Evolutionary conservation across 2,888 invertebrate genomes (phyloP), one percentile per base, ranked within the genome.

Genomic region (Metacarcinus magister): DNA sequence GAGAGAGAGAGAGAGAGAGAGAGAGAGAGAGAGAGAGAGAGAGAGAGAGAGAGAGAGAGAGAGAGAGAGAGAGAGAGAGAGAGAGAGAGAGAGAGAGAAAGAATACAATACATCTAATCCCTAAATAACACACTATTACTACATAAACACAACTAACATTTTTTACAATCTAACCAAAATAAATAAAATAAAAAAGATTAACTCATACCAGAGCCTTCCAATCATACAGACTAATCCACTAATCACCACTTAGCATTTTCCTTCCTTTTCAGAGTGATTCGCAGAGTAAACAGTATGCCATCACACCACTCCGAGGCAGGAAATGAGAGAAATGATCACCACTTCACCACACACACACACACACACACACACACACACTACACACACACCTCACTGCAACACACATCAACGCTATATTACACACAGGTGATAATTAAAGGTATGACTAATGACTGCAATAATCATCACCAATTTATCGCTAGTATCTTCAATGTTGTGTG

Each of bases 391-490:
- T 82, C 8, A 82, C 82, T 32, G 32, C 32, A 32, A 32, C 32
- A 32, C 82, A 82, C 82, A 32, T 82, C 82, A 82, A 5, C 32
- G 28, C 32, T 82, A 13, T 32, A 32, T 82, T 28, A 82, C 32
- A 32, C 32, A 32, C 82, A 82, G 82, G 82, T 32, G 82, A 82
- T 82, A 82, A 82, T 82, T 28, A 82, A 32, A 28, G 82, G 23
- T 67, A 32, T 82, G 82, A 82, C 32, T 82, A 82, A 82, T 82
- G 82, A 82, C 82, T 82, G 82, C 82, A 28, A 4, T 82, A 82
- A 67, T n/a, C 67, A 67, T 23, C n/a, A 67, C 67, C 67, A 23
- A 10, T 67, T 67, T 67, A 67, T 67, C n/a, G n/a, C 23, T 1
- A 4, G 7, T 1, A 23, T 67, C n/a, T 67, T 23, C 60, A 60